Evolutionary conservation across 2,888 invertebrate species (phyloP).

Genomic region (Prosopocoilus inquinatus): DNA sequence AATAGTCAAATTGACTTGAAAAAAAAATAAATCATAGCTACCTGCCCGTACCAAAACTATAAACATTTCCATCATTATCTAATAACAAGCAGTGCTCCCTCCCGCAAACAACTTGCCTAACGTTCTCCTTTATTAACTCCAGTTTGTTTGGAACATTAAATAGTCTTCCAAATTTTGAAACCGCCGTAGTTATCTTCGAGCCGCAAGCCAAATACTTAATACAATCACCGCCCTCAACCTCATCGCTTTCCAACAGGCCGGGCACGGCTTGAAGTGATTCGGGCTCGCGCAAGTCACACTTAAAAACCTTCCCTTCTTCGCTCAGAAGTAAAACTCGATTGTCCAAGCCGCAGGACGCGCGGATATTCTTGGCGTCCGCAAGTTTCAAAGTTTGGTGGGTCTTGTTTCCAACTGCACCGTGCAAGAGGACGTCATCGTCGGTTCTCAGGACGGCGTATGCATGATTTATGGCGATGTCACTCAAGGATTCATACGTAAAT

Average conservation of each 20-base stretch:
- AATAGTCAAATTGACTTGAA: constrained; percentile 1
- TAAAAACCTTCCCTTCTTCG: constrained; percentile 33
- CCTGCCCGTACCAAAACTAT: constrained; percentile 83
- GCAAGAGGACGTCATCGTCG: constrained; percentile 17
- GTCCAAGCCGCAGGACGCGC: constrained; percentile 35
- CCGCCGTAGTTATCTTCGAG: constrained; percentile 50
- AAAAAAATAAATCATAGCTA: constrained; percentile 41
- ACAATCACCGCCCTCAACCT: constrained; percentile 27
- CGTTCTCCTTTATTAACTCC: constrained; percentile 56
- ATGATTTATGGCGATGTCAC: constrained; percentile 35
- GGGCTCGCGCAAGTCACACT: constrained; percentile 30
- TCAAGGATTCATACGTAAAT: constrained; percentile 30
- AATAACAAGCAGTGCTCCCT: constrained; percentile 77
- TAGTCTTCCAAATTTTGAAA: constrained; percentile 54
- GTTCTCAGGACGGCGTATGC: constrained; percentile 28
- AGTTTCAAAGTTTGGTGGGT: constrained; percentile 13
- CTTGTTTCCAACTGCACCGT: constrained; percentile 19
- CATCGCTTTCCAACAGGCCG: constrained; percentile 28
- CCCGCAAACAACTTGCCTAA: constrained; percentile 70
- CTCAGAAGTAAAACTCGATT: constrained; percentile 36
- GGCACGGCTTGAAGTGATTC: constrained; percentile 22
- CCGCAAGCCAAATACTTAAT: constrained; percentile 53
- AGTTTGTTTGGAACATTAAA: constrained; percentile 63
- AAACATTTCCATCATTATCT: constrained; percentile 70
- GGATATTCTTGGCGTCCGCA: constrained; percentile 7